phyloP scores from a whole-genome alignment of 1,140 invertebrate genomes.

The Lasaia peninsularis region DNA sequence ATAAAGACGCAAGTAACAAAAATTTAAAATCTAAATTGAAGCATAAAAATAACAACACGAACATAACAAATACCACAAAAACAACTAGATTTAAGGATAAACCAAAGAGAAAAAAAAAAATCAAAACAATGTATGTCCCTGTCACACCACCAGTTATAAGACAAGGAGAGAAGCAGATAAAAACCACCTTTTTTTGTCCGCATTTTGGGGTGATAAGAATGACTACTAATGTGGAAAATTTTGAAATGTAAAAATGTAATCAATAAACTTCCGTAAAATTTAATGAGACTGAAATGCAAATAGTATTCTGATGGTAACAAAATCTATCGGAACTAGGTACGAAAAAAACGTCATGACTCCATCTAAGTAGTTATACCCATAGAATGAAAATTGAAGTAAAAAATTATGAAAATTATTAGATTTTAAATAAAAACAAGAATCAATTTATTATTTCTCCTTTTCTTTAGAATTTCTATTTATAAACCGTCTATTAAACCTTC shows the following conservation, averaged over 20 bases:
- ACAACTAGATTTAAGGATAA: conserved; percentile 22
- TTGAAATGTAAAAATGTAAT: conserved; percentile 6
- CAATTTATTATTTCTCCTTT: neutral
- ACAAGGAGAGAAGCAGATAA: conserved; percentile 29
- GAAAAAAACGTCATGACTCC: too few relatives aligned
- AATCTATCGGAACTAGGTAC: too few relatives aligned
- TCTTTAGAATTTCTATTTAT: conserved; percentile 30
- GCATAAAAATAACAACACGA: neutral
- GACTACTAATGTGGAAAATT: conserved; percentile 36
- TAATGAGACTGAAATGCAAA: too few relatives aligned
- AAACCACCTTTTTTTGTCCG: conserved; percentile 57
- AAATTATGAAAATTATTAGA: too few relatives aligned
- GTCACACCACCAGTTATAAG: conserved; percentile 18
- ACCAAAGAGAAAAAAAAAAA: conserved; percentile 33
- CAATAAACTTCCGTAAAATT: too few relatives aligned
- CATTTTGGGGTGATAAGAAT: conserved; percentile 55
- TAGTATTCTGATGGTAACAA: neutral
- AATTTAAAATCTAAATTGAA: too few relatives aligned
- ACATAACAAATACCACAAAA: conserved; percentile 10
- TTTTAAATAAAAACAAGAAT: too few relatives aligned
- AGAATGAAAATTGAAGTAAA: neutral
- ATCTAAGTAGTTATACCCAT: neutral
- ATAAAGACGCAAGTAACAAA: conserved; percentile 9
- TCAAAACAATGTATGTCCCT: conserved; percentile 12
- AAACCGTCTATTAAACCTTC: conserved; percentile 55